A percentile compares a stretch with the other conserved stretches of the same genome.
Conservation (phyloP, 2,113 vertebrate species). For the Cyprinodon brontotheroides region DNA sequence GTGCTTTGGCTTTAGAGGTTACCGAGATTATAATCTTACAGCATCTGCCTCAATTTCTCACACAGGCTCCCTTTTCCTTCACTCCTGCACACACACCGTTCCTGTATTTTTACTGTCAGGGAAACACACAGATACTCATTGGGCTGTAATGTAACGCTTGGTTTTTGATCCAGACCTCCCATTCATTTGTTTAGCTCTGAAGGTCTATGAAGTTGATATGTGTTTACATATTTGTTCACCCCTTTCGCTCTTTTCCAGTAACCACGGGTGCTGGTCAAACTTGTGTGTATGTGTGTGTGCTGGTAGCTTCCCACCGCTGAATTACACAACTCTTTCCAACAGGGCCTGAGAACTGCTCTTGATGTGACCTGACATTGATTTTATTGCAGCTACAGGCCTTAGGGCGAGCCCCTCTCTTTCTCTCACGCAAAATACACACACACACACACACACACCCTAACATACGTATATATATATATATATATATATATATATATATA, state of each 20-base stretch:
- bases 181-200: constrained; percentile 76
- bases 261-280: constrained; percentile 55
- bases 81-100: constrained; percentile 23
- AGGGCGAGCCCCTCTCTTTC: constrained; percentile 54
- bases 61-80: constrained; percentile 17
- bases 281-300: constrained; percentile 29
- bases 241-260: constrained; percentile 74
- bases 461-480: too few species aligned
- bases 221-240: constrained; percentile 78
- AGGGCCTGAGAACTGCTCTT: constrained; percentile 75
- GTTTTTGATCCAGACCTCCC: constrained; percentile 76
- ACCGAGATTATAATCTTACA: constrained; percentile 50
- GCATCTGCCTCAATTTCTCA: constrained; percentile 21
- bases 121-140: constrained; percentile 54
- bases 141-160: constrained; percentile 59
- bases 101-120: constrained; percentile 58
- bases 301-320: constrained; percentile 52
- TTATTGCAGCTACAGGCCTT: constrained; percentile 75
- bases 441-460: constrained; percentile 14
- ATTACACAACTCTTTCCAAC: constrained; percentile 82
- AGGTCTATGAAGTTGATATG: constrained; percentile 72
- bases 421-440: constrained; percentile 2
- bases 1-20: constrained; percentile 33
- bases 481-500: too few species aligned
- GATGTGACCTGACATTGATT: constrained; percentile 82